phyloP scores from a whole-genome alignment of 2,113 vertebrate genomes.

The Dunckerocampus dactyliophorus region DNA sequence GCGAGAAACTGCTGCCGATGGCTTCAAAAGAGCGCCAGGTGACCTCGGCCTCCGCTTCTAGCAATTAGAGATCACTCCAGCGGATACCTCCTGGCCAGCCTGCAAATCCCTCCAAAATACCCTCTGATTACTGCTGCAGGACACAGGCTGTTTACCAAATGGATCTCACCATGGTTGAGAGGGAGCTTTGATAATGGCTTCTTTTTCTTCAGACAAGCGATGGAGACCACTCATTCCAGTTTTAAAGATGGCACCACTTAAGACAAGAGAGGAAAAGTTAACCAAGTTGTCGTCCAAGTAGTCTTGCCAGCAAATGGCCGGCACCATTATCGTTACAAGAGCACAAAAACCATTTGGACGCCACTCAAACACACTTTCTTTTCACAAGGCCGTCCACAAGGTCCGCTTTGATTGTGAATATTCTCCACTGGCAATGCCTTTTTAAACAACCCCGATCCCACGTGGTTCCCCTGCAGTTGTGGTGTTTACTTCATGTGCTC shows the following conservation, averaged over 20 bases:
- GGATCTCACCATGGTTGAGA: slow-evolving; percentile 62
- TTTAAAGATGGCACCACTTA: slow-evolving; percentile 53
- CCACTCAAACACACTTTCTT: slow-evolving; percentile 23
- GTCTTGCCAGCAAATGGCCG: slow-evolving; percentile 14
- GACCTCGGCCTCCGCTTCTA: slow-evolving; percentile 68
- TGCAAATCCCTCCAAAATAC: slow-evolving; percentile 73
- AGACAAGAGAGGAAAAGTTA: slow-evolving; percentile 35
- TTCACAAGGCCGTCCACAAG: slow-evolving; percentile 20
- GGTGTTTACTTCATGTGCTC: slow-evolving; percentile 47
- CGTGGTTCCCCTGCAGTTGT: slow-evolving; percentile 15
- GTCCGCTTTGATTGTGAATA: slow-evolving; percentile 27
- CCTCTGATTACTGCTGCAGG: slow-evolving; percentile 74
- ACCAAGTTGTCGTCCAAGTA: slow-evolving; percentile 13
- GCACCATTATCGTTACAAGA: slow-evolving; percentile 7
- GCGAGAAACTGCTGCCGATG: slow-evolving; percentile 64
- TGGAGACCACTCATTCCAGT: slow-evolving; percentile 51
- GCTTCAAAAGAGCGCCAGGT: slow-evolving; percentile 72
- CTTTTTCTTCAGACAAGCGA: slow-evolving; percentile 63
- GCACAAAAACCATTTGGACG: slow-evolving; percentile 32
- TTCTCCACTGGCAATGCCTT: slow-evolving; percentile 25
- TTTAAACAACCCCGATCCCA: slow-evolving; percentile 37
- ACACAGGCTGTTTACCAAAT: slow-evolving; percentile 73
- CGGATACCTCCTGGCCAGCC: slow-evolving; percentile 72
- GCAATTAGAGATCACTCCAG: slow-evolving; percentile 76
- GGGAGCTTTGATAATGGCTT: slow-evolving; percentile 63